Conservation (phyloP, 1,140 invertebrate genomes). For the Wiebesia pumilae region DNA sequence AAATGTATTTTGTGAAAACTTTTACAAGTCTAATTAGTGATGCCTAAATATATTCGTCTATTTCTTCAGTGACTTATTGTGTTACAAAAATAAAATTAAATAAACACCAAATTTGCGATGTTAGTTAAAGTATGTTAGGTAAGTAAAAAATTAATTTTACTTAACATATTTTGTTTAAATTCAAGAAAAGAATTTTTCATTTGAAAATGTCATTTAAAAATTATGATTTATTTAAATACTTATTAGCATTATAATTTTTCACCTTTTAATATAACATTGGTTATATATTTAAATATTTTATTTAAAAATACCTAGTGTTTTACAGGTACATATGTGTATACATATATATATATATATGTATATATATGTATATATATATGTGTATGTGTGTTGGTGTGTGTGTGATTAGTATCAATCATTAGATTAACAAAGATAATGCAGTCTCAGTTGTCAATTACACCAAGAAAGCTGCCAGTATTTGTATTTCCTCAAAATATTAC, state of each 20-base stretch:
- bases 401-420: not conserved
- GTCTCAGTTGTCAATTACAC: conserved; percentile 54
- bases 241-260: not conserved
- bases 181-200: not conserved
- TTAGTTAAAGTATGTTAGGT: not conserved
- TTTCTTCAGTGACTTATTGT: not conserved
- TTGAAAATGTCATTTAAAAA: not conserved
- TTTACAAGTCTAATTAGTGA: not conserved
- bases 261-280: not conserved
- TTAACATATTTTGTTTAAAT: not conserved
- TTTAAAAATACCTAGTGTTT: not conserved
- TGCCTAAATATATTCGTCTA: not conserved
- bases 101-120: not conserved
- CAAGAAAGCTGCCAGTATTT: conserved; percentile 83
- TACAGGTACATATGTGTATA: not conserved
- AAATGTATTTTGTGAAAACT: not conserved
- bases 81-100: not conserved
- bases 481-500: conserved; percentile 86
- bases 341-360: too few species aligned
- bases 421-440: conserved; percentile 61
- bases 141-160: not conserved
- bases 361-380: too few species aligned
- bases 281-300: not conserved
- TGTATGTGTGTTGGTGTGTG: too few species aligned
- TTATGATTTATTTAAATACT: not conserved